phyloP scores from a whole-genome alignment of 2,888 invertebrate species.

The Xiphydria camelus region DNA sequence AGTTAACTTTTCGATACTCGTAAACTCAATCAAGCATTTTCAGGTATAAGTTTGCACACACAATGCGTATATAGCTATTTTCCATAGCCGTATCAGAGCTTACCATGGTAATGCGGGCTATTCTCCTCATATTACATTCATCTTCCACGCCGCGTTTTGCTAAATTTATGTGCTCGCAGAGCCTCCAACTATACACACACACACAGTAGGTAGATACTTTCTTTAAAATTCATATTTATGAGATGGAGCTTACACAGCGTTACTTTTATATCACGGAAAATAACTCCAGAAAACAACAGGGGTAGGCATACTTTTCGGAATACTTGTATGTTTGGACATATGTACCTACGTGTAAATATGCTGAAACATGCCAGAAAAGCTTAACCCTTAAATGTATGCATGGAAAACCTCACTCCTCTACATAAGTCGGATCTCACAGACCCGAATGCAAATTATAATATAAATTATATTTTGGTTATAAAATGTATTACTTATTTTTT shows the following conservation, averaged over 20 bases:
- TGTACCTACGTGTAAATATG: no score
- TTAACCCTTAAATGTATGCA: no score
- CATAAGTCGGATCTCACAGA: no score
- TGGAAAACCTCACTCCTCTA: neutral
- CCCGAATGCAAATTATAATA: no score
- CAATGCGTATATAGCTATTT: conserved; percentile 1
- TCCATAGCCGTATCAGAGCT: neutral
- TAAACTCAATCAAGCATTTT: neutral
- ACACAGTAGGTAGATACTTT: neutral
- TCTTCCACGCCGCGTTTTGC: neutral
- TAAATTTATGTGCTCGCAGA: neutral
- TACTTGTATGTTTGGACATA: no score
- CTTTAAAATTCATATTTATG: conserved; percentile 3
- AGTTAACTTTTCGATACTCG: neutral
- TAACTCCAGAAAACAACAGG: no score
- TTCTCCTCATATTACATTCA: conserved; percentile 1
- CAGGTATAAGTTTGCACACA: neutral
- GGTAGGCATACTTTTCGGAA: no score
- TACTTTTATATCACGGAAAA: neutral
- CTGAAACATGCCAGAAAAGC: no score
- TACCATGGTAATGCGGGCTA: neutral
- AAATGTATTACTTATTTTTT: neutral
- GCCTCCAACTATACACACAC: neutral
- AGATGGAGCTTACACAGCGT: neutral
- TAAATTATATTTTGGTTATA: neutral